Evolutionary conservation across 2,113 vertebrate species (phyloP).

Genomic region (Lamprotornis superbus): DNA sequence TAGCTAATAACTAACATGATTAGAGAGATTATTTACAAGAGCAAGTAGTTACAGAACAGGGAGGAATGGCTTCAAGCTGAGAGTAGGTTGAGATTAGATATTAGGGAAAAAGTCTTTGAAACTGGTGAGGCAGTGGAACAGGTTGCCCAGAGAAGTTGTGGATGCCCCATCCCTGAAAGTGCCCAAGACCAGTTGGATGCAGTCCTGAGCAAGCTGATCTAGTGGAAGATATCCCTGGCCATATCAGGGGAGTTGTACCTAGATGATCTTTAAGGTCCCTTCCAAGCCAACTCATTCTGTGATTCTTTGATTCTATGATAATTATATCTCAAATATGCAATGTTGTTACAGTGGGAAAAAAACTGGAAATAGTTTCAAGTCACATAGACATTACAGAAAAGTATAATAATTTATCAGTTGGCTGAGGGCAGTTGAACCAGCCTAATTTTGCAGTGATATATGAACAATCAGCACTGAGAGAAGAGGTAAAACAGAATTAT

Average conservation of each 20-base stretch:
- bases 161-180: not conserved
- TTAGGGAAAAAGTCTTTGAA: not conserved
- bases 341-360: not conserved
- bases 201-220: not conserved
- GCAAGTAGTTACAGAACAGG: not conserved
- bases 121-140: not conserved
- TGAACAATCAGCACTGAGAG: not conserved
- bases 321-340: not conserved
- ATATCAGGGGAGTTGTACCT: not conserved
- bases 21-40: not conserved
- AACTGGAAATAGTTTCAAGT: not conserved
- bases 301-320: not conserved
- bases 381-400: not conserved
- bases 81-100: not conserved
- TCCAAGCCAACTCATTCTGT: not conserved
- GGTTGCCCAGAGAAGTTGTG: not conserved
- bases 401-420: not conserved
- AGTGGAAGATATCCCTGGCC: not conserved
- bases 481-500: not conserved
- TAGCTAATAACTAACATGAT: not conserved
- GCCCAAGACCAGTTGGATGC: not conserved
- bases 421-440: not conserved
- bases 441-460: not conserved
- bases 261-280: not conserved
- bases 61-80: not conserved